Conservation (phyloP, 2,113 vertebrate species). For the Sinocyclocheilus grahami region DNA sequence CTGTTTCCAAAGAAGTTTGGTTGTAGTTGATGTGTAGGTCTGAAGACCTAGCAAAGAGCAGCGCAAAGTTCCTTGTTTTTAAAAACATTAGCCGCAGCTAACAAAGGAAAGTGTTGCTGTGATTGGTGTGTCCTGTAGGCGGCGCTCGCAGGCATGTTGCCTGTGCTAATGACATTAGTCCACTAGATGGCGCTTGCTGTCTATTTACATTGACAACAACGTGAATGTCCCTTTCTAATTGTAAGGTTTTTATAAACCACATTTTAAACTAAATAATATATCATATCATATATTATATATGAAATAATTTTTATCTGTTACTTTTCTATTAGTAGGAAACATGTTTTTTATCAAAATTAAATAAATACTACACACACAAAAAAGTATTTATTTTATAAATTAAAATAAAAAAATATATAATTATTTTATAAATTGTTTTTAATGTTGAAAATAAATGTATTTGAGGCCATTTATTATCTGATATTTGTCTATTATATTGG, state of each 20-base stretch:
- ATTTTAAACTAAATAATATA: neutral
- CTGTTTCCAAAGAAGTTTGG: neutral
- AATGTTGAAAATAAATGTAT: no score
- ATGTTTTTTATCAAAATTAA: no score
- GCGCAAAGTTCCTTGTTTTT: conserved; percentile 1
- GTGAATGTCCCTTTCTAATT: neutral
- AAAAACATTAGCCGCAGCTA: neutral
- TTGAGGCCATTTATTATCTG: no score
- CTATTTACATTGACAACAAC: neutral
- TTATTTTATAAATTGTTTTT: no score
- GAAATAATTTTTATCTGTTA: neutral
- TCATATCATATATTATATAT: neutral
- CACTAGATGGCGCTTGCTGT: conserved; percentile 47
- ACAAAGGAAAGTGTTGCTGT: conserved; percentile 35
- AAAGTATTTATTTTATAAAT: no score
- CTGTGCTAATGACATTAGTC: neutral
- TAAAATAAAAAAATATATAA: no score
- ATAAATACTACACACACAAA: no score
- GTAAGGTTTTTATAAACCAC: neutral
- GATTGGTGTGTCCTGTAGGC: conserved; percentile 4
- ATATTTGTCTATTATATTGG: no score
- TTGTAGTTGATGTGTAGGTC: neutral
- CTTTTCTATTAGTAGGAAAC: neutral
- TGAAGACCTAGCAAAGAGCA: neutral
- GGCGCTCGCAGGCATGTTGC: neutral